Percentiles rank a stretch among this genome's conserved stretches.
Conservation (phyloP, 2,797 vertebrate genomes). For the Pyrocephalus nanus region DNA sequence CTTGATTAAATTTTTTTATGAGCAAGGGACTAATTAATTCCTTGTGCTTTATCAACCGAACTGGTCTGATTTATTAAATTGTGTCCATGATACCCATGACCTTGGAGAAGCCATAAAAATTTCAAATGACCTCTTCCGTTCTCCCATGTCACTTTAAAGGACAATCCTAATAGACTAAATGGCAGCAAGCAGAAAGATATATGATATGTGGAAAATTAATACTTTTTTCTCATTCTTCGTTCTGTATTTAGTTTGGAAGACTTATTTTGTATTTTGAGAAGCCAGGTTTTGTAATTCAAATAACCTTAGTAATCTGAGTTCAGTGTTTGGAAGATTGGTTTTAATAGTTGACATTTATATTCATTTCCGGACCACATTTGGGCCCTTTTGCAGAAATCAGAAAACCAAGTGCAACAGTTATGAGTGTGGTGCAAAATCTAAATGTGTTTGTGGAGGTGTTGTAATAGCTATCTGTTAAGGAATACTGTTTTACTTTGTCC, state of each 20-base stretch:
- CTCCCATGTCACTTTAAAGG: not conserved
- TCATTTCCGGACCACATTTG: not conserved
- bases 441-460: not conserved
- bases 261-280: not conserved
- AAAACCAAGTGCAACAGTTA: not conserved
- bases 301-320: not conserved
- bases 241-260: not conserved
- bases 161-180: not conserved
- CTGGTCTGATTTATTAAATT: not conserved
- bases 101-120: not conserved
- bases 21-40: not conserved
- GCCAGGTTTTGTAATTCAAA: not conserved
- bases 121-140: not conserved
- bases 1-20: not conserved
- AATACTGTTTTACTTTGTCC: not conserved
- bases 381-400: not conserved
- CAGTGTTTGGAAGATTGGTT: not conserved
- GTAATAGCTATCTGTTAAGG: not conserved
- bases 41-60: not conserved
- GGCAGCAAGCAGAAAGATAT: not conserved
- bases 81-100: not conserved
- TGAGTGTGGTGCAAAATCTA: rapidly evolving
- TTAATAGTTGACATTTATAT: not conserved
- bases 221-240: not conserved
- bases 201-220: not conserved